Base-by-base conservation (phyloP, 2,113 vertebrate genomes). In the Ursus arctos region DNA sequence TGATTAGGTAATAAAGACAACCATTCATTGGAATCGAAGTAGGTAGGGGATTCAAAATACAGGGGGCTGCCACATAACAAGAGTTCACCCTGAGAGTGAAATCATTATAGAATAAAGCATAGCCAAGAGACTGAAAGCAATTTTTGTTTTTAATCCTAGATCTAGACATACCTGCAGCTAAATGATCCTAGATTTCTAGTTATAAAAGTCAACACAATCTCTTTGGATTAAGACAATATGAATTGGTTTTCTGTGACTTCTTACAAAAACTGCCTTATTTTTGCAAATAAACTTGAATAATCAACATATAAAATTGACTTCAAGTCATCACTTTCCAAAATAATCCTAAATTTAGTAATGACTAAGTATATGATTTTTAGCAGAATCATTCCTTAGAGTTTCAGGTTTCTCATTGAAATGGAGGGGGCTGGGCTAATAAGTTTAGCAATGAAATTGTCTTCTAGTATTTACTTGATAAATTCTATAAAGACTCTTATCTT, bases 201-300 rank as follows among this genome's bases (percentile, higher is more conserved):
- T 86, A 88, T 2, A 93, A 82, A 43, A 77, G 26, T 7, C 40
- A 88, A 71, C 33, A 80, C 2, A 43, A 79, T 86, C 33, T 84
- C 65, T 93, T 71, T 90, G 57, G 21, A 94, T 74, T 80, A 85
- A 92, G 61, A 79, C 10, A 80, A 6, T 61, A 21, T 57, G 55
- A 85, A n/a, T 72, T 96, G 77, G 57, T 6, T 96, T 88, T 93
- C 53, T 96, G 53, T 57, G 26, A 55, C 36, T 84, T 61, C 33
- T 95, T 24, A 57, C 10, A 18, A 72, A 87, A 77, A 79, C 10
- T 85, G 24, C 11, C 21, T 47, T 59, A n/a, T 91, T 84, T 80
- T 81, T 84, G 21, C 31, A 85, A 84, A 85, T 59, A 74, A 92
- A 92, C 4, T 0, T 49, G 31, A 43, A 57, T 4, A 80, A 74